Conservation (phyloP, 2,113 vertebrate genomes). For the Australoheros scitulus region DNA sequence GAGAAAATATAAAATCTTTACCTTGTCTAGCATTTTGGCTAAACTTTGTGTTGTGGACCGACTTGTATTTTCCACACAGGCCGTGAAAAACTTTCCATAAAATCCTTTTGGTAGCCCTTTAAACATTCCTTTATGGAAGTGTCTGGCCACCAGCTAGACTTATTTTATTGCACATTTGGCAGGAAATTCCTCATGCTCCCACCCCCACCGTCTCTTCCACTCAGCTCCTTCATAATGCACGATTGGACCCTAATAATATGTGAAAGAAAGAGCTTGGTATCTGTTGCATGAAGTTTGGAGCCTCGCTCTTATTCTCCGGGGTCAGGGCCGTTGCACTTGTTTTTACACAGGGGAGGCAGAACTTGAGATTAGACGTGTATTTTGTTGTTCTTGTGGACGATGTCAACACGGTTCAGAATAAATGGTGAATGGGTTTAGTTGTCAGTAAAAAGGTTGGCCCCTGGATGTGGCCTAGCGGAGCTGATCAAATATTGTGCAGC, state of each 20-base stretch:
- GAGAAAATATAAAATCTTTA: constrained; percentile 29
- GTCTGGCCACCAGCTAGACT: constrained; percentile 73
- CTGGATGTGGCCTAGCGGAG: constrained; percentile 60
- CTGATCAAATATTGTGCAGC: constrained; percentile 51
- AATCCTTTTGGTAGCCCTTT: constrained; percentile 43
- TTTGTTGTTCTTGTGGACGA: constrained; percentile 5
- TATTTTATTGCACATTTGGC: constrained; percentile 85
- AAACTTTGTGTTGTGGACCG: constrained; percentile 59
- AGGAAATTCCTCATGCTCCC: constrained; percentile 83
- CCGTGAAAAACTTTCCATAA: constrained; percentile 67
- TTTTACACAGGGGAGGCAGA: constrained; percentile 6
- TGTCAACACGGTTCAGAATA: constrained; percentile 50
- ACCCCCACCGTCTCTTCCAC: constrained; percentile 69
- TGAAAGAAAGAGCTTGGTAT: constrained; percentile 41
- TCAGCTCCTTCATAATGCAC: constrained; percentile 70
- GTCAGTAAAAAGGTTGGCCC: constrained; percentile 37
- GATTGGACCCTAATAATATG: constrained; percentile 69
- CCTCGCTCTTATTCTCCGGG: constrained; percentile 1
- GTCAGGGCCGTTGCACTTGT: constrained; percentile 9
- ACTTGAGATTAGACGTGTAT: neutral
- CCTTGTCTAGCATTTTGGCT: constrained; percentile 53
- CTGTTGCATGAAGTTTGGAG: constrained; percentile 60
- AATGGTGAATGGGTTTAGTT: constrained; percentile 51
- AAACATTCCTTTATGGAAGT: constrained; percentile 69
- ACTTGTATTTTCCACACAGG: constrained; percentile 39